Evolutionary conservation across 2,888 invertebrate genomes (phyloP), one percentile per base, ranked within the genome.

Genomic region (Catocala fraxini): DNA sequence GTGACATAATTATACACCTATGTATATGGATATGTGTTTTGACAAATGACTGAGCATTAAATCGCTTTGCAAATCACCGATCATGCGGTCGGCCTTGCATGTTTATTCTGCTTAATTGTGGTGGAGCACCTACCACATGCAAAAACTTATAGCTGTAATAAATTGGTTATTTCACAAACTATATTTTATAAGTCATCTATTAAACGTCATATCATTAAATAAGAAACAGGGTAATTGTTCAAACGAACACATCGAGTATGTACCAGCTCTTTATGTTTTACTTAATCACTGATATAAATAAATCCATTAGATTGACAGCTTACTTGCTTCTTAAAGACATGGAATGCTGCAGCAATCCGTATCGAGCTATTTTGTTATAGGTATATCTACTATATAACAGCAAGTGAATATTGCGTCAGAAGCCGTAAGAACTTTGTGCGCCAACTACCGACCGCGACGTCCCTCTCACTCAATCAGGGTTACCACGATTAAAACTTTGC

Each of bases 401-500:
- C 82, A 83, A 80, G 75, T 76, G 65, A 59, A 57, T 68, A 82
- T 91, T 90, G 87, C 89, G 85, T 89, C 89, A 90, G 84, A 80
- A 80, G 72, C 77, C 70, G 81, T 86, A 85, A 85, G 82, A 83
- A 70, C 62, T 73, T 64, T 59, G 65, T 63, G 53, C 68, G 59
- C 66, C 72, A 72, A 75, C 75, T 72, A 15, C 35, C 46, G 45
- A n/a, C n/a, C n/a, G 4, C 42, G 12, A 77, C 75, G 78, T 77
- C 81, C 89, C 90, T 88, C 88, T 89, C 88, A 88, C 88, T 87
- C 80, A 69, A 79, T 65, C 82, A 87, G 86, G 86, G 86, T 71
- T 86, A 79, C 65, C 81, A 71, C 68, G 59, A 25, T 51, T 35
- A 57, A 57, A 51, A 54, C 35, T 43, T 43, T 53, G 42, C 33